Evolutionary conservation across 2,113 vertebrate species (phyloP).

Genomic region (Piprites chloris): DNA sequence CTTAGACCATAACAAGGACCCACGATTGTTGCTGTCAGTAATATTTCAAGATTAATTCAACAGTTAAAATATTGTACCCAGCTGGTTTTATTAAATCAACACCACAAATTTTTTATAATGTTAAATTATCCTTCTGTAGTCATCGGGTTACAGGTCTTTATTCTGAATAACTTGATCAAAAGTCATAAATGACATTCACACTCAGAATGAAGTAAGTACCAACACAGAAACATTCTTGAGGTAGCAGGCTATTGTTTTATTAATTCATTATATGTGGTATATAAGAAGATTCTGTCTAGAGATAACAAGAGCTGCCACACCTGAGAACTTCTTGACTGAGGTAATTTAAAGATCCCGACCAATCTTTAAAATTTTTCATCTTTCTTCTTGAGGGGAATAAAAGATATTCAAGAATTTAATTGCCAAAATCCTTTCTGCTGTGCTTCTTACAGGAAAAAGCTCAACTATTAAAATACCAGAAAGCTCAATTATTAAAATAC

Average conservation of each 20-base stretch:
- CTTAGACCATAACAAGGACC: not conserved
- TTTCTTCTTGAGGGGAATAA: not conserved
- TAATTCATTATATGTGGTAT: not conserved
- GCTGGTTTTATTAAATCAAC: not conserved
- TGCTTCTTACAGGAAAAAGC: not conserved
- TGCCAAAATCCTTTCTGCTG: not conserved
- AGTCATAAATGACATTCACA: not conserved
- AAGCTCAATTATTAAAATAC: not conserved
- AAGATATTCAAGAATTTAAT: not conserved
- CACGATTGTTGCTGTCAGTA: not conserved
- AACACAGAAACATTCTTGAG: not conserved
- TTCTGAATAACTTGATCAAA: not conserved
- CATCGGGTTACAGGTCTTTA: rapidly evolving
- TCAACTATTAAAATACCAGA: not conserved
- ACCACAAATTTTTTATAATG: not conserved
- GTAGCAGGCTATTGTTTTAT: not conserved
- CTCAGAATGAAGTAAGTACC: not conserved
- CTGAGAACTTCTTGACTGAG: not conserved
- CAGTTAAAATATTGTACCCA: not conserved
- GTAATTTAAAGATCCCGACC: not conserved
- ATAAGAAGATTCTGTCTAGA: not conserved
- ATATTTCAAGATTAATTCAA: not conserved
- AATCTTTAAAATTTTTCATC: not conserved
- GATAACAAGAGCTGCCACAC: not conserved
- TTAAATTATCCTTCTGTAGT: not conserved